Base-by-base conservation (phyloP, 2,797 vertebrate species). In the Amniataba percoides region DNA sequence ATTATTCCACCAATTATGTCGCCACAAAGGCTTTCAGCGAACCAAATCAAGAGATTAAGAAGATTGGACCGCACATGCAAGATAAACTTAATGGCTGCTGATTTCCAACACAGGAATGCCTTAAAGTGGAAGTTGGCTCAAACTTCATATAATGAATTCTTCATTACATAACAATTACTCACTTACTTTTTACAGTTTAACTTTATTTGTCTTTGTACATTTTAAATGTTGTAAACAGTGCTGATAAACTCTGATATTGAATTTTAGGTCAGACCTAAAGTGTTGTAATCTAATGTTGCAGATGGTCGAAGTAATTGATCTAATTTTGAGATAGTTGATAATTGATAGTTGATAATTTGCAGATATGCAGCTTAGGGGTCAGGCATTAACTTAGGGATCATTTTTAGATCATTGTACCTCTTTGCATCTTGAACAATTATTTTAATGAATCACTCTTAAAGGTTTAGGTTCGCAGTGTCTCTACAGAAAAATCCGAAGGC, bases 41-140 rank as follows among this genome's bases (percentile, higher is more conserved):
- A 15, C 13, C 40, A 8, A 45, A 8, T 43, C 52, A 68, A 5
- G 71, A 34, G 49, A 84, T 75, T 75, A 71, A 81, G 23, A 68
- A 18, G 27, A 21, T 42, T 56, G 14, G 11, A 57, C 19, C 55
- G 7, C 23, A 34, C 48, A 59, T 58, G 46, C 34, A 51, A 72
- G 68, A 81, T 68, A 40, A 77, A 60, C 2, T 9, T 70, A 78
- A 86, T 56, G 19, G 56, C 23, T 36, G 36, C 76, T 36, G 25
- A 62, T 69, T 69, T 61, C n/a, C 16, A 71, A 64, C 21, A 43
- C 13, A 46, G 43, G 58, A 74, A 58, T 6, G 40, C 3, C 16
- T 65, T 72, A 48, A 80, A 58, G 23, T 76, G 18, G 45, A 58
- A 43, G 49, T 19, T 82, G 61, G n/a, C 14, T 55, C 21, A 7